Evolutionary conservation across 2,113 vertebrate species (phyloP), one percentile per base, ranked within the genome.

Genomic region (Nibea coibor): DNA sequence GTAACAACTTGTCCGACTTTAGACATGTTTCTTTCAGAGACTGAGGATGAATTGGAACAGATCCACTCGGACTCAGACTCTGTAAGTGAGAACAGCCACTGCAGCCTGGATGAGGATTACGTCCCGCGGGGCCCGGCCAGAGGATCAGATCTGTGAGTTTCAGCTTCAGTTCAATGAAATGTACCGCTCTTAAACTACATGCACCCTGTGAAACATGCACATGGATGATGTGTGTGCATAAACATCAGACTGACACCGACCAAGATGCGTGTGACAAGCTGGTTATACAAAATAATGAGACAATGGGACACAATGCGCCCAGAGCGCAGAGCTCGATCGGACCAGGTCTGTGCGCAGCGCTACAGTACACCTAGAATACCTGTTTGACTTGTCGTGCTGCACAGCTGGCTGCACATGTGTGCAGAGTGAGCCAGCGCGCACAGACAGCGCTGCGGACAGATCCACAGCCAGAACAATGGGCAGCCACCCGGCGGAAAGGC

Each of bases 91-190:
- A 17, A 17, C 58, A 72, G 82, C 51, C 11, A 26, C 0, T 28
- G 74, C 67, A 64, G 66, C 4, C 48, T 65, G 42, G 85, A 83
- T 20, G 67, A 88, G 56, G 86, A 90, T 72, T 85, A 81, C 71
- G 24, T 24, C 20, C 86, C 86, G n/a, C 42, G 26, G 20, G 73
- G 71, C 2, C 12, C 11, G 24, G 3, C n/a, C 65, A 62, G 51
- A 0, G 84, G 64, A 72, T 43, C 89, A 12, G 74, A 78, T 3
- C 61, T 51, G 87, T 91, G 80, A 91, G 89, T 89, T 56, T 1
- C 70, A 31, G 53, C 19, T 14, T 42, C 47, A 7, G 20, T 17
- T 43, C 39, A 69, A 17, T 0, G 0, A 4, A 19, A 62, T 6
- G 15, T 4, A 10, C 9, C 48, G 39, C 15, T 4, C 35, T 3